Percentiles rank a stretch among this genome's conserved stretches.
These are phyloP conservation scores for Pristionchus arcanus DNA, from an alignment of 2,888 invertebrate species.

Conservation along the genomic window DNA sequence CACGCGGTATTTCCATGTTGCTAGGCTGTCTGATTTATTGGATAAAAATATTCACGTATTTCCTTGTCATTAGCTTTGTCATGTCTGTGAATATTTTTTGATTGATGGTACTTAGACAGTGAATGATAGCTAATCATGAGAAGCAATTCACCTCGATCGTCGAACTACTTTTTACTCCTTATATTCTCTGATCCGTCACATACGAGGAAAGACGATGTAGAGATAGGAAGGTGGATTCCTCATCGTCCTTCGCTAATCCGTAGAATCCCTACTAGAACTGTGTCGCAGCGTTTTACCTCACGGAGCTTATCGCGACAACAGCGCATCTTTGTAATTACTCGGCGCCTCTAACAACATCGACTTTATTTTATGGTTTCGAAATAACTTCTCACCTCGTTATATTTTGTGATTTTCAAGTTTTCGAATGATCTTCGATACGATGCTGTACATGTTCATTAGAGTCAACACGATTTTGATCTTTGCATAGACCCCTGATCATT, in stretches of 20 bases:
- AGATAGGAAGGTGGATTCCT: background rate
- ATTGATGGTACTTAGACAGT: too few species aligned
- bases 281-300: background rate
- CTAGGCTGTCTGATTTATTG: background rate
- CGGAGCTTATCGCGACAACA: background rate
- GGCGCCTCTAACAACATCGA: background rate
- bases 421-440: background rate
- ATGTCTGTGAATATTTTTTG: too few species aligned
- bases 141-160: too few species aligned
- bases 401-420: background rate
- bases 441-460: background rate
- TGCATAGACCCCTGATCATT: background rate
- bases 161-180: too few species aligned
- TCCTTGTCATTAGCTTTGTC: background rate
- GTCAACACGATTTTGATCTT: background rate
- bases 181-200: too few species aligned
- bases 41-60: background rate
- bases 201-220: too few species aligned
- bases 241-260: background rate
- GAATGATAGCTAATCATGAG: too few species aligned
- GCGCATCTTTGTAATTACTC: background rate
- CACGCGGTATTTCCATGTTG: background rate
- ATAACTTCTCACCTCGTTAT: too few species aligned
- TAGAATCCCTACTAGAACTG: background rate
- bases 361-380: too few species aligned